Conservation (phyloP, 1,140 invertebrate genomes). For the Papilio helenus region DNA sequence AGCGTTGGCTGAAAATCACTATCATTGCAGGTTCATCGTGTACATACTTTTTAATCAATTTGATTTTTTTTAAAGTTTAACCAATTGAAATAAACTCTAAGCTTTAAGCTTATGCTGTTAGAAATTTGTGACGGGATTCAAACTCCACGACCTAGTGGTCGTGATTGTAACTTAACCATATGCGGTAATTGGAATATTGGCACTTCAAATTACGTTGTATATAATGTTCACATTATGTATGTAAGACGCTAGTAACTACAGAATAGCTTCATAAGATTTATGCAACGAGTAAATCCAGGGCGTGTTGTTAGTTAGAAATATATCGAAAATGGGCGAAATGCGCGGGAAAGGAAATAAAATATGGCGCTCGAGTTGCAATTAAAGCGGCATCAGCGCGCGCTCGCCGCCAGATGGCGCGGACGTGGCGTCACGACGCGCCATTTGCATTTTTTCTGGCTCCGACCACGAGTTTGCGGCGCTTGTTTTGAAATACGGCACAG, state of each 20-base stretch:
- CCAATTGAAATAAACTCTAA: background rate
- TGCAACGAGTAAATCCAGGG: background rate
- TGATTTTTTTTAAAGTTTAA: background rate
- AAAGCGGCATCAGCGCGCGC: slow-evolving; percentile 64
- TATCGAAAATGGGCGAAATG: slow-evolving; percentile 35
- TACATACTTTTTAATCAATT: background rate
- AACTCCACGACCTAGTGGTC: too few relatives aligned
- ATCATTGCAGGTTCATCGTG: background rate
- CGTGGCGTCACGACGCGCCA: slow-evolving; percentile 59
- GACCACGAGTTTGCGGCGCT: slow-evolving; percentile 38
- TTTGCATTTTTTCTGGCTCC: slow-evolving; percentile 65
- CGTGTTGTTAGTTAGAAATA: background rate
- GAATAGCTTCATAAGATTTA: background rate
- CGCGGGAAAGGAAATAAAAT: slow-evolving; percentile 54
- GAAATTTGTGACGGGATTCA: too few relatives aligned
- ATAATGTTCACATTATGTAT: too few relatives aligned
- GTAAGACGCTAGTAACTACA: background rate
- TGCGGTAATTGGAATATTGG: too few relatives aligned
- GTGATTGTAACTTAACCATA: too few relatives aligned
- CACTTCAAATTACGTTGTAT: too few relatives aligned
- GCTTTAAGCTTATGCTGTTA: too few relatives aligned
- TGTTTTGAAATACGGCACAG: slow-evolving; percentile 25
- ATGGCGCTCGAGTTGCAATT: slow-evolving; percentile 54
- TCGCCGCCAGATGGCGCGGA: slow-evolving; percentile 55
- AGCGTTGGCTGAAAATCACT: background rate